phyloP scores from a whole-genome alignment of 1,140 invertebrate species.

The Gonatopus flavifemur region DNA sequence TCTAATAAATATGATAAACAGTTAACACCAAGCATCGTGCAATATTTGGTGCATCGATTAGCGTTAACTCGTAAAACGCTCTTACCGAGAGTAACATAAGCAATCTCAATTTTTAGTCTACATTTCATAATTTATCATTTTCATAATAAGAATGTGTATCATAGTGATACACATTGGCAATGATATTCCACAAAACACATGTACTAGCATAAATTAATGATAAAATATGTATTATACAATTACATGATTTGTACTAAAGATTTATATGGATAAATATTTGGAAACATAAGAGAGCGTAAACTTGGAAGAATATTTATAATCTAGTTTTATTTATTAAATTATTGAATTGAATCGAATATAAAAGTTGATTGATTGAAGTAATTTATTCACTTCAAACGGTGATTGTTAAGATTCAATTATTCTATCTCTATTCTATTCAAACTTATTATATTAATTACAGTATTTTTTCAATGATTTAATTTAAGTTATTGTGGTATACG shows the following conservation, averaged over 20 bases:
- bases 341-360: background rate
- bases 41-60: slow-evolving; percentile 20
- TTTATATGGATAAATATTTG: slow-evolving; percentile 18
- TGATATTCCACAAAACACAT: background rate
- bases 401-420: no score
- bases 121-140: slow-evolving; percentile 19
- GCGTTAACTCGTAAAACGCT: slow-evolving; percentile 18
- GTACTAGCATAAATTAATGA: slow-evolving; percentile 18
- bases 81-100: slow-evolving; percentile 14
- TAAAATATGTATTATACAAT: slow-evolving; percentile 18
- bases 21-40: slow-evolving; percentile 31
- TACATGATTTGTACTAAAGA: slow-evolving; percentile 29
- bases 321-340: background rate
- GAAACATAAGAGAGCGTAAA: no score
- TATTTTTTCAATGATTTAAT: no score
- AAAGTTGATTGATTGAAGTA: background rate
- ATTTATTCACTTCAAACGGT: no score
- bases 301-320: background rate
- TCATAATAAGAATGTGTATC: no score
- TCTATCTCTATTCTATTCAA: no score
- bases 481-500: no score
- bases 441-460: no score
- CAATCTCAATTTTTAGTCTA: slow-evolving; percentile 23
- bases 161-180: background rate
- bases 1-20: slow-evolving; percentile 18